phyloP scores from a whole-genome alignment of 2,797 vertebrate genomes.

The Microchirus variegatus region DNA sequence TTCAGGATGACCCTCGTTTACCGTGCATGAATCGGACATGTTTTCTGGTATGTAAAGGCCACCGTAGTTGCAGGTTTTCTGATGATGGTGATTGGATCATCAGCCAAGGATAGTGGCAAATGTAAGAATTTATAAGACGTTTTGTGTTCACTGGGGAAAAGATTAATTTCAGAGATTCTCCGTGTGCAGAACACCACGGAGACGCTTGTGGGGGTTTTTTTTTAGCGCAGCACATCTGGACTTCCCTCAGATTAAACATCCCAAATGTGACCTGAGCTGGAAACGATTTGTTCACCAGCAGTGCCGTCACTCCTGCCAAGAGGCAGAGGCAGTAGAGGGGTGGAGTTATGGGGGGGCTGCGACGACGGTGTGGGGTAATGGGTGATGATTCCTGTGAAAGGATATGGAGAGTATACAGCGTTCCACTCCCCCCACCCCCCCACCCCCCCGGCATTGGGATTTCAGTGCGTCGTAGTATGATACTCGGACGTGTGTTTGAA shows the following conservation, averaged over 20 bases:
- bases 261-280: constrained; percentile 70
- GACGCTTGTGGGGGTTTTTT: not conserved
- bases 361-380: constrained; percentile 1
- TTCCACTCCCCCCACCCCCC: too few species aligned
- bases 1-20: too few species aligned
- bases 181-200: too few species aligned
- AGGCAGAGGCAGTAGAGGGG: constrained; percentile 37
- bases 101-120: too few species aligned
- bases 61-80: too few species aligned
- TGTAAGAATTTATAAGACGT: too few species aligned
- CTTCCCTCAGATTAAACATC: constrained; percentile 70
- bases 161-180: too few species aligned
- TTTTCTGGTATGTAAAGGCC: too few species aligned
- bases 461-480: constrained; percentile 47
- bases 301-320: constrained; percentile 61
- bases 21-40: too few species aligned
- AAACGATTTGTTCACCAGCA: constrained; percentile 68
- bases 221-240: constrained; percentile 72
- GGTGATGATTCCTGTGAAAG: constrained; percentile 53
- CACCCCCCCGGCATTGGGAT: constrained; percentile 24
- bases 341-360: not conserved
- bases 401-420: constrained; percentile 30
- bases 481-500: constrained; percentile 63
- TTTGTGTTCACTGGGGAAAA: too few species aligned
- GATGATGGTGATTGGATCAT: too few species aligned